phyloP scores from a whole-genome alignment of 2,797 vertebrate species.

The Scyliorhinus canicula region DNA sequence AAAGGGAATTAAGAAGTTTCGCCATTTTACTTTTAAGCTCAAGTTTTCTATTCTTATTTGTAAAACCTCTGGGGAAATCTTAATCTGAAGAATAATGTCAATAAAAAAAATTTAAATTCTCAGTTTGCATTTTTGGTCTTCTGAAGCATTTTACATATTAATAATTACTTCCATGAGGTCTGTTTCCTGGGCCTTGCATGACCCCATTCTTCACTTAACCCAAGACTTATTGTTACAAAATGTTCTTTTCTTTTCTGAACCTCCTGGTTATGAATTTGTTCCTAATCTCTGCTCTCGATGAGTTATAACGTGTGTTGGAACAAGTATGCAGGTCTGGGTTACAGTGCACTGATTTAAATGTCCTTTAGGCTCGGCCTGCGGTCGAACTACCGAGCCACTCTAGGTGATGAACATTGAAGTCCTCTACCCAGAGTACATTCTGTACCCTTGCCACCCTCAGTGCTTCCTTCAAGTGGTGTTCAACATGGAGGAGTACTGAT shows the following conservation, averaged over 20 bases:
- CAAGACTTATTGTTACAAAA: background rate
- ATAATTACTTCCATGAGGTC: background rate
- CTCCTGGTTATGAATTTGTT: background rate
- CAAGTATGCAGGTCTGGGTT: background rate
- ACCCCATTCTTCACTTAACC: background rate
- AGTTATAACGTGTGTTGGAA: background rate
- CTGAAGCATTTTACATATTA: background rate
- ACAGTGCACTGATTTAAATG: background rate
- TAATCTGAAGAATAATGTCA: background rate
- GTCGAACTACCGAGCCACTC: too few species aligned
- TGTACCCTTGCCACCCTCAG: too few species aligned
- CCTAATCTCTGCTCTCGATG: background rate
- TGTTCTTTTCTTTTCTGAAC: constrained; percentile 3
- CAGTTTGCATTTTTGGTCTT: background rate
- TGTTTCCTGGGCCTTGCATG: background rate
- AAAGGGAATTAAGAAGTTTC: too few species aligned
- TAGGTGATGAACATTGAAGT: too few species aligned
- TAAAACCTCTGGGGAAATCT: background rate
- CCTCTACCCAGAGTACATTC: too few species aligned
- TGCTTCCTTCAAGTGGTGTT: too few species aligned
- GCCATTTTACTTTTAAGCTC: background rate
- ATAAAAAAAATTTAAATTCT: background rate
- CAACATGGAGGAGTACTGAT: too few species aligned
- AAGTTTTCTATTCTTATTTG: background rate
- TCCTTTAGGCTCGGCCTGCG: too few species aligned